Evolutionary conservation across 1,140 invertebrate genomes (phyloP), one percentile per base, ranked within the genome.

Genomic region (Drosophila willistoni): DNA sequence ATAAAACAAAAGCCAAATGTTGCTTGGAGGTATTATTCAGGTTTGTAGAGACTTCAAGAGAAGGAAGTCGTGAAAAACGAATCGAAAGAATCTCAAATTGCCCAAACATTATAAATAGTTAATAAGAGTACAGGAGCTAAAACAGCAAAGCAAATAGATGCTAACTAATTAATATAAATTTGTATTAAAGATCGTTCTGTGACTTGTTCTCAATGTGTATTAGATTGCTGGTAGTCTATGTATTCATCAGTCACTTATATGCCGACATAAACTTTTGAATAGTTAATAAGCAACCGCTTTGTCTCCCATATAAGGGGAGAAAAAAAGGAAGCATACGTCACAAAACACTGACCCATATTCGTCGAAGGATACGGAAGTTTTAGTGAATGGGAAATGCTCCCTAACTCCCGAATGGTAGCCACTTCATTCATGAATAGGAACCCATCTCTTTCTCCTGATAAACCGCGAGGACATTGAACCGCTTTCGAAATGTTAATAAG

Each of bases 401-500:
- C 47, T 56, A 54, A 71, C 67, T 79, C 54, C 64, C 29, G 19
- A 14, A 34, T 42, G 29, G 42, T 60, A 42, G 47, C 57, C 54
- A 74, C 62, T 80, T 74, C 84, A 89, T 89, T 89, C 84, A 89
- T 89, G 60, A 83, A 77, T 80, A 66, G 61, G 70, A 33, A 33
- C 22, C 3, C 54, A 7, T 67, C 68, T 71, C 64, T 7, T 29
- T 5, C 29, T 29, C 6, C 29, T 29, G 25, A 5, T 25, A 73
- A 71, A 68, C 29, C 29, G 67, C 64, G 71, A 89, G 84, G 80
- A 77, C 84, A 89, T 89, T 89, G 84, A 89, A 89, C 84, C 70
- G 72, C 47, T 66, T 51, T 64, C 64, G 63, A 66, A 67, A 71
- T 77, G 75, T 79, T 83, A 86, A 87, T 87, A 73, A 79, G 39